A percentile compares a stretch with the other conserved stretches of the same genome.
Evolutionary conservation across 30 jellyfish, hydroid and myxozoan genomes (phyloP).

Genomic region (Pelagia noctiluca): DNA sequence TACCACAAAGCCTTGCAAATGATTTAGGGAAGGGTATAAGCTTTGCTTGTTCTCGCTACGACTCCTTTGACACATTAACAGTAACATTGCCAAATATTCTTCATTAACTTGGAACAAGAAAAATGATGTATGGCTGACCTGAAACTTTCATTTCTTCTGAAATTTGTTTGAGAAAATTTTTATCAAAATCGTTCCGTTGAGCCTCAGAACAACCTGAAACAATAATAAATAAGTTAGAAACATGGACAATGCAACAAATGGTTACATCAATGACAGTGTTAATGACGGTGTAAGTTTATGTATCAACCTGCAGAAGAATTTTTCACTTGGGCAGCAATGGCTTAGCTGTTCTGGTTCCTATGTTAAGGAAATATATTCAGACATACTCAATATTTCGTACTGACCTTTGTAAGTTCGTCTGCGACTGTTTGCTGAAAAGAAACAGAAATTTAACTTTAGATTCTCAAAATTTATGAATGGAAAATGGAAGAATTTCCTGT

Average conservation of each 20-base stretch:
- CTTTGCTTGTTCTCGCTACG: too few relatives aligned
- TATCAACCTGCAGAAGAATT: too few relatives aligned
- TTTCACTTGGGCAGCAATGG: too few relatives aligned
- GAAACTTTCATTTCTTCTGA: constrained; percentile 21
- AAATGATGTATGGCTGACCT: constrained; percentile 4
- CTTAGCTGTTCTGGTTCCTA: too few relatives aligned
- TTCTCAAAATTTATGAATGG: neutral
- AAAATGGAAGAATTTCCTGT: neutral
- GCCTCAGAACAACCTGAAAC: constrained; percentile 46
- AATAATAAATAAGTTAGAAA: too few relatives aligned
- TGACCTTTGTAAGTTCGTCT: constrained; percentile 48
- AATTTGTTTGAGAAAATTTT: constrained; percentile 27
- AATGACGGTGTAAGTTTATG: too few relatives aligned
- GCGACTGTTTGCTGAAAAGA: constrained; percentile 12
- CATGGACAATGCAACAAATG: too few relatives aligned
- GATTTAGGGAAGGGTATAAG: too few relatives aligned
- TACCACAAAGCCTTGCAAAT: too few relatives aligned
- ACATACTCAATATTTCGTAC: neutral
- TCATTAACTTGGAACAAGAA: neutral
- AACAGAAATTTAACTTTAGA: neutral
- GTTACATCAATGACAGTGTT: too few relatives aligned
- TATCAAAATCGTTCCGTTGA: constrained; percentile 20
- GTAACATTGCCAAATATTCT: neutral
- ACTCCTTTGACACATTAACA: too few relatives aligned
- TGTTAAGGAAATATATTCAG: too few relatives aligned